Evolutionary conservation across 2,113 vertebrate genomes (phyloP).

Genomic region (Spea multiplicata): DNA sequence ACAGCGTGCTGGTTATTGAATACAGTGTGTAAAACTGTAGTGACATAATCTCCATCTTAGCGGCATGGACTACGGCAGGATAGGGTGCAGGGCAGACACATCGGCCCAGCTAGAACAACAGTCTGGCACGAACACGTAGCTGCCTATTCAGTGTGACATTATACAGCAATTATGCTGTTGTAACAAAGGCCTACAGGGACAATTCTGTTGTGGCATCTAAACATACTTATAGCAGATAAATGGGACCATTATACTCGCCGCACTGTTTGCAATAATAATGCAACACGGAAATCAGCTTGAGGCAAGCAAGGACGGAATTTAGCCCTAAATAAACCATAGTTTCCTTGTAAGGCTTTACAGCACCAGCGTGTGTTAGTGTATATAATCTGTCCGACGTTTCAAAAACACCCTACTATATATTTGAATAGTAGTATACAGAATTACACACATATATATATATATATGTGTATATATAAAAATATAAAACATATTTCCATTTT

Average conservation of each 20-base stretch:
- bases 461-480: no score
- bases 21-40: no score
- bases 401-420: no score
- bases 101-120: background rate
- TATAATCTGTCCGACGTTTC: no score
- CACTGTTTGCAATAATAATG: background rate
- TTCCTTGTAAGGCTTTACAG: background rate
- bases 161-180: background rate
- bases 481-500: no score
- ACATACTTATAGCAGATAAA: background rate
- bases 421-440: no score
- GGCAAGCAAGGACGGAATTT: background rate
- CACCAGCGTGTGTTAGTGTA: no score
- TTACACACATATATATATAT: no score
- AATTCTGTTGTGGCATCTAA: constrained; percentile 2
- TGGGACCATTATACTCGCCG: background rate
- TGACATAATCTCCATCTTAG: no score
- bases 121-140: background rate
- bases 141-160: background rate
- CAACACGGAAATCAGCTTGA: background rate
- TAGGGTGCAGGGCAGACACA: background rate
- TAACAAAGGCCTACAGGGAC: background rate
- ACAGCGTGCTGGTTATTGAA: no score
- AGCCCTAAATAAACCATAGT: background rate
- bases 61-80: no score